Evolutionary conservation across 2,888 invertebrate species (phyloP).

Genomic region (Heterodera filipjevi): DNA sequence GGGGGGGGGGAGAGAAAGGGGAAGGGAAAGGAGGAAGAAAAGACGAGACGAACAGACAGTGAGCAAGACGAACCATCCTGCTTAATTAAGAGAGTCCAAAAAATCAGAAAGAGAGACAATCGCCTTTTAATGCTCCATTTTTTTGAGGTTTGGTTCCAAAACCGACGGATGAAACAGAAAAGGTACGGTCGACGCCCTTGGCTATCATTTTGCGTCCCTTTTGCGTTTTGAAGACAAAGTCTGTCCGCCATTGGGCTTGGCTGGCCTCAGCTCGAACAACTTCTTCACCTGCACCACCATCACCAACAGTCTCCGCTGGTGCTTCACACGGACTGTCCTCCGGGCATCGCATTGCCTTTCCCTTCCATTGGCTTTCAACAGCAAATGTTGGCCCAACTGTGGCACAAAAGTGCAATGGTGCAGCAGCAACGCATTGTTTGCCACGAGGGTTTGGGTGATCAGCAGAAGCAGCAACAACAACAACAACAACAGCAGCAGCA

Average conservation of each 20-base stretch:
- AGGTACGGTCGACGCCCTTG: conserved; percentile 69
- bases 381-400: conserved; percentile 14
- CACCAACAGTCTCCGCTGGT: background rate
- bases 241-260: conserved; percentile 29
- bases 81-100: too few species aligned
- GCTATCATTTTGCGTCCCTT: conserved; percentile 71
- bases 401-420: background rate
- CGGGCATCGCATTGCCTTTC: background rate
- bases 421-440: conserved; percentile 7
- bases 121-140: background rate
- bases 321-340: background rate
- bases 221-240: conserved; percentile 14
- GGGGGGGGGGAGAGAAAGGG: background rate
- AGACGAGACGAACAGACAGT: background rate
- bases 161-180: conserved; percentile 94
- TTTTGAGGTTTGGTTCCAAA: conserved; percentile 92
- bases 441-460: background rate
- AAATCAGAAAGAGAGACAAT: too few species aligned
- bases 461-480: background rate
- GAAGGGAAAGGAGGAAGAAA: background rate
- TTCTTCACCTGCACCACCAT: conserved; percentile 30
- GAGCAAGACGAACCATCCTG: background rate
- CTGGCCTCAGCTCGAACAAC: conserved; percentile 44
- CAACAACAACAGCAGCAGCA: background rate
- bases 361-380: conserved; percentile 8